These are phyloP conservation scores for Phytoseiulus persimilis DNA, from an alignment of 2,888 invertebrate species.

Conservation along the genomic window DNA sequence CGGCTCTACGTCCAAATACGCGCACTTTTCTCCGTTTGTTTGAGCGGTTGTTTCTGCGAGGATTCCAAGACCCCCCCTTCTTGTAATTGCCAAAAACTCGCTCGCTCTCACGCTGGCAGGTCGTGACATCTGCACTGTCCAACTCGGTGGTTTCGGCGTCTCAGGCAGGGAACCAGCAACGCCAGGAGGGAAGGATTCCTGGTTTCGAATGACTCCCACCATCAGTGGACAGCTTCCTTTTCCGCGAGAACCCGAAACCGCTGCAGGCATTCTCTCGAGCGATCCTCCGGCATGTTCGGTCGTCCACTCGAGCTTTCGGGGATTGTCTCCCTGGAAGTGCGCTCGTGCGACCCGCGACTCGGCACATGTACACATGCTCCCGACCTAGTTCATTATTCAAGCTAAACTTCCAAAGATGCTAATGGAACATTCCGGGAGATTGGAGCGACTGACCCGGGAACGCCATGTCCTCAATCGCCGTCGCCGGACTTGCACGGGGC, in stretches of 20 bases:
- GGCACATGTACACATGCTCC: background rate
- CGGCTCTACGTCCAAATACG: background rate
- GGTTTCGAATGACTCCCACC: too few relatives aligned
- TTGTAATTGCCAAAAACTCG: background rate
- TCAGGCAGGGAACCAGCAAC: too few relatives aligned
- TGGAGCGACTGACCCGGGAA: background rate
- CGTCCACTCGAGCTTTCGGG: background rate
- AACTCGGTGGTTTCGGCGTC: background rate
- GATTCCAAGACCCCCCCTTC: background rate
- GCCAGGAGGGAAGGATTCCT: too few relatives aligned
- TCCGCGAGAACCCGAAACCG: too few relatives aligned
- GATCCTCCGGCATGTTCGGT: too few relatives aligned
- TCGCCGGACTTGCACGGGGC: background rate
- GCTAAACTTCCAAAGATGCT: background rate
- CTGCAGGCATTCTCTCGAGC: too few relatives aligned
- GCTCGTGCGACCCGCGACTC: background rate
- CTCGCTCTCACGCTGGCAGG: background rate
- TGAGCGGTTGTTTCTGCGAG: background rate
- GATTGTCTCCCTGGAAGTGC: background rate
- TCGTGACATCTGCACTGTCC: background rate
- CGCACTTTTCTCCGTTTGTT: background rate
- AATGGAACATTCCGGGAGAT: background rate
- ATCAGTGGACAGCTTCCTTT: too few relatives aligned
- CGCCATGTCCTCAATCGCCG: background rate
- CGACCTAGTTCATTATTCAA: background rate